phyloP scores from a whole-genome alignment of 2,113 vertebrate species.

The Gymnarchus niloticus region DNA sequence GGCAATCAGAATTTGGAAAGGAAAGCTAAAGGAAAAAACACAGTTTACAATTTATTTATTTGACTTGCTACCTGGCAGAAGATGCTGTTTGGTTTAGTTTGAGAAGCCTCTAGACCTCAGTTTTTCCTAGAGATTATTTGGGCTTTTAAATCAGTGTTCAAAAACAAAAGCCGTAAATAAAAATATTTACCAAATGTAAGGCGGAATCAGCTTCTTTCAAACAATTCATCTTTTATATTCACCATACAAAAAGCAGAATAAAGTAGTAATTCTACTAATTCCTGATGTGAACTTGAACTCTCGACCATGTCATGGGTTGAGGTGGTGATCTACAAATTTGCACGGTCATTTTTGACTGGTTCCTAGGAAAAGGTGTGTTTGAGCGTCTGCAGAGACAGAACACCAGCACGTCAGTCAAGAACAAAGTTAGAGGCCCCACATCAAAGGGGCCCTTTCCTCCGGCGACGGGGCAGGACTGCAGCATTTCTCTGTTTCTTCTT shows the following conservation, averaged over 20 bases:
- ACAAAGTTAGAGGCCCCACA: not conserved
- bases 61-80: not conserved
- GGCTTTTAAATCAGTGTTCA: not conserved
- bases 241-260: not conserved
- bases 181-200: slow-evolving; percentile 9
- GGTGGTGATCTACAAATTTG: not conserved
- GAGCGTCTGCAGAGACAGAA: slow-evolving; percentile 7
- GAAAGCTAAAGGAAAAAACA: not conserved
- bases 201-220: not conserved
- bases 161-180: not conserved
- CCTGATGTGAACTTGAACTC: slow-evolving; percentile 11
- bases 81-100: not conserved
- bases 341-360: not conserved
- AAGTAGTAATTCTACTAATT: not conserved
- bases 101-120: not conserved
- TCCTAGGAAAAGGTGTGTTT: not conserved
- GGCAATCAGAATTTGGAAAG: not conserved
- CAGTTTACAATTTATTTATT: not conserved
- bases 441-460: slow-evolving; percentile 36
- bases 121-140: not conserved
- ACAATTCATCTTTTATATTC: not conserved
- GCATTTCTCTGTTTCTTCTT: slow-evolving; percentile 59
- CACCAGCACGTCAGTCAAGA: not conserved
- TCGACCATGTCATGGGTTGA: not conserved
- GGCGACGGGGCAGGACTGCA: slow-evolving; percentile 53